A percentile compares a stretch with the other conserved stretches of the same genome.
These are phyloP conservation scores for Aphrocallistes beatrix DNA, from an alignment of 37 sponge, comb jelly and placozoan genomes.

Conservation along the genomic window DNA sequence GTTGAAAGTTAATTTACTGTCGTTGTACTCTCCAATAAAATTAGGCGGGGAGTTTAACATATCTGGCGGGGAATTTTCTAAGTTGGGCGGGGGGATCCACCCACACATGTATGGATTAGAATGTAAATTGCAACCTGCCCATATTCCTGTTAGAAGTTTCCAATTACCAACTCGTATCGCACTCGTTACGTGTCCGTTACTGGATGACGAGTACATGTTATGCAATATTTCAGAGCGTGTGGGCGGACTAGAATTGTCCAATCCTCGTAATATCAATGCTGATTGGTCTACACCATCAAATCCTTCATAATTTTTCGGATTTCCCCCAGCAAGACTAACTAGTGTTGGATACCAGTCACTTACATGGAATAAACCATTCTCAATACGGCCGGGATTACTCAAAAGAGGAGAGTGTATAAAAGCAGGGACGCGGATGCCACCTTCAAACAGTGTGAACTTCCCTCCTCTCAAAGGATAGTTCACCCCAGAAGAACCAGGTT, in stretches of 20 bases:
- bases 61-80: neutral
- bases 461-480: slow-evolving; percentile 44
- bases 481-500: slow-evolving; percentile 23
- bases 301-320: neutral
- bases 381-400: slow-evolving; percentile 1
- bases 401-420: slow-evolving; percentile 27
- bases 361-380: slow-evolving; percentile 26
- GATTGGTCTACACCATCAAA: neutral
- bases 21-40: neutral
- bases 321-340: slow-evolving; percentile 22
- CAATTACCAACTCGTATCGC: neutral
- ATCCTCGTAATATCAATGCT: neutral
- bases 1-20: neutral
- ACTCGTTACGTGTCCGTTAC: neutral
- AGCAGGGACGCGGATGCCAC: slow-evolving; percentile 44
- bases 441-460: slow-evolving; percentile 30
- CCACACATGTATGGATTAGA: neutral
- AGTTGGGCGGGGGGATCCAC: neutral
- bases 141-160: neutral
- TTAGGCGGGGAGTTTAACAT: neutral
- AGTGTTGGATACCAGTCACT: slow-evolving; percentile 39
- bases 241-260: neutral
- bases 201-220: neutral
- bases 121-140: neutral
- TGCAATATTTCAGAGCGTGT: neutral